Evolutionary conservation across 2,113 vertebrate species (phyloP).

Genomic region (Artemisiospiza belli): DNA sequence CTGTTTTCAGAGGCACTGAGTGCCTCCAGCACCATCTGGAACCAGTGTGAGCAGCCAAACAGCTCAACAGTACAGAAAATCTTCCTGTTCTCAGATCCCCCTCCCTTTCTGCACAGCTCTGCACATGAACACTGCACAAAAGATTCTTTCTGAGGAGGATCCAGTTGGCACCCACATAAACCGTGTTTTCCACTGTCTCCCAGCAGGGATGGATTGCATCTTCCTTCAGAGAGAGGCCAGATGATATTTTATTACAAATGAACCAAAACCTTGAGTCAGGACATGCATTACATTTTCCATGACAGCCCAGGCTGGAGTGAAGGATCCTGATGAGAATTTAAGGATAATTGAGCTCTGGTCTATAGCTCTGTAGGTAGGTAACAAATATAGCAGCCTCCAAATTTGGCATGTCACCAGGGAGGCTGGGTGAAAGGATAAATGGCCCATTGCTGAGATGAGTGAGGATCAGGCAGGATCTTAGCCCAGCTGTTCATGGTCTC

Average conservation of each 20-base stretch:
- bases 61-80: neutral
- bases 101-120: neutral
- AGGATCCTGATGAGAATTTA: constrained; percentile 24
- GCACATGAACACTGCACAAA: constrained; percentile 7
- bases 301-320: constrained; percentile 25
- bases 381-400: constrained; percentile 18
- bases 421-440: constrained; percentile 2
- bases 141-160: constrained; percentile 18
- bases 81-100: neutral
- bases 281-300: constrained; percentile 27
- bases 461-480: neutral
- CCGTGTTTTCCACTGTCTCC: constrained; percentile 15
- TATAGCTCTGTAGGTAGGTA: neutral
- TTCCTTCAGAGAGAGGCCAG: constrained; percentile 37
- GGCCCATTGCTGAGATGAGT: neutral
- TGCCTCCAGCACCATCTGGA: constrained; percentile 55
- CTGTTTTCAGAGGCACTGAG: neutral
- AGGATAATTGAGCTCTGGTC: constrained; percentile 28
- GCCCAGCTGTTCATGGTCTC: neutral
- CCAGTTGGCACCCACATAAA: constrained; percentile 46
- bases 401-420: fast-evolving
- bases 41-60: neutral
- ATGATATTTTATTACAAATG: constrained; percentile 54
- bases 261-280: constrained; percentile 59
- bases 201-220: constrained; percentile 21